Conservation (phyloP, 2,888 invertebrate genomes). For the Leptinotarsa haldemani region DNA sequence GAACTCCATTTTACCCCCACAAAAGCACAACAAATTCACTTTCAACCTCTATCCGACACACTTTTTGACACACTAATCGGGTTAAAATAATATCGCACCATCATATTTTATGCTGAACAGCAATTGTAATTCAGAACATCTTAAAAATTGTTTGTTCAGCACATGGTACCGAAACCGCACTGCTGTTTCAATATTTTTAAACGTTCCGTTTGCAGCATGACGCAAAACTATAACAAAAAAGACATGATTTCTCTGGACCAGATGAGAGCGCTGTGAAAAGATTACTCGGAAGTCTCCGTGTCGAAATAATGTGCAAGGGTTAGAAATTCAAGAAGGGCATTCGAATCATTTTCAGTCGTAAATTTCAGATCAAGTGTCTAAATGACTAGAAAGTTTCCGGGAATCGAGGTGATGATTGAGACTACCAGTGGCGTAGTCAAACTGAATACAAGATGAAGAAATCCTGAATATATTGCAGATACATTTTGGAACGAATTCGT, state of each 20-base stretch:
- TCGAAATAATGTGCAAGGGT: constrained; percentile 24
- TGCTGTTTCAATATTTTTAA: constrained; percentile 35
- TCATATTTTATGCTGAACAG: constrained; percentile 16
- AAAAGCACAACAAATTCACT: neutral
- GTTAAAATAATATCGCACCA: constrained; percentile 12
- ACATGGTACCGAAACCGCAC: constrained; percentile 33
- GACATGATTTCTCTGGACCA: constrained; percentile 39
- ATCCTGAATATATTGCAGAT: too few species aligned
- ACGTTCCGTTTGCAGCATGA: constrained; percentile 34
- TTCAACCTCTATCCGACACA: constrained; percentile 5
- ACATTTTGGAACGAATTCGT: too few species aligned
- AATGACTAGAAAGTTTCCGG: neutral
- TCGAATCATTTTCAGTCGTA: constrained; percentile 22
- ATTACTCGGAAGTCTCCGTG: constrained; percentile 30
- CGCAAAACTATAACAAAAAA: constrained; percentile 34
- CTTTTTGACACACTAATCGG: constrained; percentile 5
- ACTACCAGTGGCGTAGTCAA: constrained; percentile 1
- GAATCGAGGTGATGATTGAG: constrained; percentile 6
- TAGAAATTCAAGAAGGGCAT: constrained; percentile 14
- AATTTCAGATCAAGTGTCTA: constrained; percentile 29
- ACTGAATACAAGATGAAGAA: neutral
- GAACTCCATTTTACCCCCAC: neutral
- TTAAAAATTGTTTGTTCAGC: constrained; percentile 31
- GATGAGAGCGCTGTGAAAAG: constrained; percentile 36
- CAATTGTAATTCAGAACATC: constrained; percentile 13